These are phyloP conservation scores for Candidula unifasciata DNA, from an alignment of 2,888 invertebrate species.

Conservation along the genomic window DNA sequence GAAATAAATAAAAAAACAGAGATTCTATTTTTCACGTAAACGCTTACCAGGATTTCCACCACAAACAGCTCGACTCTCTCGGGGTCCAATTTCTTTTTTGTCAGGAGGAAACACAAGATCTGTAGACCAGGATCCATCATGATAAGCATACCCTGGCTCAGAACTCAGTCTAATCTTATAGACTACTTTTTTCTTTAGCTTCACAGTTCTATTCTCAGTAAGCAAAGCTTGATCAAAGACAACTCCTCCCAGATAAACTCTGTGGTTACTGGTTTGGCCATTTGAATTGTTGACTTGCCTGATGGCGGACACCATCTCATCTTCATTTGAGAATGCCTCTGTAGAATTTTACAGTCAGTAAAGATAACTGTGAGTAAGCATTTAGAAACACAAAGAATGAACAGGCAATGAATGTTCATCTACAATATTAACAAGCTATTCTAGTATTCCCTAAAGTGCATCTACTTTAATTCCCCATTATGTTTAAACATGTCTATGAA, in stretches of 20 bases:
- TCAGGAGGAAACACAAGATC: conserved; percentile 83
- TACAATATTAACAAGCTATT: too few species aligned
- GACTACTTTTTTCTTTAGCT: conserved; percentile 54
- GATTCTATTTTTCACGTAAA: too few species aligned
- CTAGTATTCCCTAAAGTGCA: too few species aligned
- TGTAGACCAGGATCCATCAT: conserved; percentile 83
- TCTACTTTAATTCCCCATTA: too few species aligned
- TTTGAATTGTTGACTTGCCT: conserved; percentile 63
- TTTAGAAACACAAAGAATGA: background rate
- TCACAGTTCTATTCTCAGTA: conserved; percentile 44
- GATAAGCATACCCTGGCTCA: conserved; percentile 54
- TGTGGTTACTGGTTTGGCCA: conserved; percentile 55
- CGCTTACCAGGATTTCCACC: conserved; percentile 83
- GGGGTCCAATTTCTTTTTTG: conserved; percentile 83
- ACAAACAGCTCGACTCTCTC: conserved; percentile 79
- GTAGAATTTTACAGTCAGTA: conserved; percentile 29
- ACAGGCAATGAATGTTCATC: too few species aligned
- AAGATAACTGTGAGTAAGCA: too few species aligned
- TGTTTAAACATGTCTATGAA: too few species aligned
- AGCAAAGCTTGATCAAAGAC: conserved; percentile 58
- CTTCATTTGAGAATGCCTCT: conserved; percentile 75
- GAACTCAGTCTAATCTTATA: conserved; percentile 66
- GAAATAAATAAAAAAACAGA: too few species aligned
- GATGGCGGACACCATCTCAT: conserved; percentile 75
- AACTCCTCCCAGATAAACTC: conserved; percentile 66